Evolutionary conservation across 1,140 invertebrate genomes (phyloP).

Genomic region (Hermetia illucens): DNA sequence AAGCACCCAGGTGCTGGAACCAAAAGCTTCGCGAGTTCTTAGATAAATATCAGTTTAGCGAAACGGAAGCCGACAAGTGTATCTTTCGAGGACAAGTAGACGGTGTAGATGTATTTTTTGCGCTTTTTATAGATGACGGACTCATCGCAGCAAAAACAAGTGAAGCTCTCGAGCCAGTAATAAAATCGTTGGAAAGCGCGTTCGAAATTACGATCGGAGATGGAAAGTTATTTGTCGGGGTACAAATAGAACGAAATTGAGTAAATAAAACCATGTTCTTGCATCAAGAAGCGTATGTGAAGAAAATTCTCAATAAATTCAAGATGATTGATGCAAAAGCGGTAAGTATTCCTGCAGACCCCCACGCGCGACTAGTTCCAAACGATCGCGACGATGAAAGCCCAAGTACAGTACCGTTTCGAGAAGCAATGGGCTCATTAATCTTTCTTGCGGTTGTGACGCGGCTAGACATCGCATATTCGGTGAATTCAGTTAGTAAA

Average conservation of each 20-base stretch:
- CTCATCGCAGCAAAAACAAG: constrained; percentile 20
- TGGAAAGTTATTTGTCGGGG: too few species aligned
- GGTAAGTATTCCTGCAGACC: constrained; percentile 13
- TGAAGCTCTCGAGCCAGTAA: too few species aligned
- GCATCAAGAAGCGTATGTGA: too few species aligned
- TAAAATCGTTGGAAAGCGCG: too few species aligned
- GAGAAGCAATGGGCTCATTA: constrained; percentile 24
- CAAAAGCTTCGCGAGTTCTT: constrained; percentile 14
- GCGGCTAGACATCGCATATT: constrained; percentile 25
- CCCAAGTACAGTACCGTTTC: constrained; percentile 11
- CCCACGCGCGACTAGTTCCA: constrained; percentile 4
- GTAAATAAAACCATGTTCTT: too few species aligned
- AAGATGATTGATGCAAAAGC: constrained; percentile 15
- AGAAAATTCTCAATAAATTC: constrained; percentile 21
- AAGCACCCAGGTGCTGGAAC: constrained; percentile 30
- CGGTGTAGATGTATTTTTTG: constrained; percentile 18
- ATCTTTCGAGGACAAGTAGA: constrained; percentile 18
- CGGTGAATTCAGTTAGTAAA: constrained; percentile 18
- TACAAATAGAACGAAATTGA: too few species aligned
- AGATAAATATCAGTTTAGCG: constrained; percentile 20
- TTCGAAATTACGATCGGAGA: too few species aligned
- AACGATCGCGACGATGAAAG: constrained; percentile 4
- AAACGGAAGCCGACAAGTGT: constrained; percentile 23
- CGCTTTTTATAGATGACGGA: constrained; percentile 36
- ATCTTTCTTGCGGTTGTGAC: constrained; percentile 25